These are phyloP conservation scores for Paratilapia polleni DNA, from an alignment of 2,113 vertebrate genomes.

Conservation along the genomic window DNA sequence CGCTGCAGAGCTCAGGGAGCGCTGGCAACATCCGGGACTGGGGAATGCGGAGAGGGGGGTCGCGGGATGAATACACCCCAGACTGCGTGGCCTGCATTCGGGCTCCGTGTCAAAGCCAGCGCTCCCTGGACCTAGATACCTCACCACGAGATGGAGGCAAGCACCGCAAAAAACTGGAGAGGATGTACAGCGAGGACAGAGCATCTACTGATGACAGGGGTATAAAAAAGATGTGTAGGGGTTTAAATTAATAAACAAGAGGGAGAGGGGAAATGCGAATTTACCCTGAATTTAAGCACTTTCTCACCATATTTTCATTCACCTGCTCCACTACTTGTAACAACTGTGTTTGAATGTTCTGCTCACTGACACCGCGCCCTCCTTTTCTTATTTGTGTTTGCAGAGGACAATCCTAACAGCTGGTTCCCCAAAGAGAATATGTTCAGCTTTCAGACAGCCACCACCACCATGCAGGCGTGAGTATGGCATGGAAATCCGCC, in stretches of 20 bases:
- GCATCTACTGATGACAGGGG: constrained; percentile 83
- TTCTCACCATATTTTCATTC: background rate
- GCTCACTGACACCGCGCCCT: background rate
- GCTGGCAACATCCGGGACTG: constrained; percentile 81
- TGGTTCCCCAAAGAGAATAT: constrained; percentile 99
- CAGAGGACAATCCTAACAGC: constrained; percentile 89
- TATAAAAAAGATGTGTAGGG: constrained; percentile 30
- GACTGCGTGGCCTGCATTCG: constrained; percentile 86
- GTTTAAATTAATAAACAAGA: background rate
- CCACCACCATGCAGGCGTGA: constrained; percentile 99
- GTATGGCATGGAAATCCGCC: constrained; percentile 69
- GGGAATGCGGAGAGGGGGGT: constrained; percentile 81
- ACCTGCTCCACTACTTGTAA: constrained; percentile 12
- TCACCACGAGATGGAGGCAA: constrained; percentile 78
- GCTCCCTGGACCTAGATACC: constrained; percentile 87
- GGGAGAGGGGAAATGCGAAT: background rate
- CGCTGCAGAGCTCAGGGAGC: constrained; percentile 81
- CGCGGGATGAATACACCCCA: constrained; percentile 85
- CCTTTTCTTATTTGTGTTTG: constrained; percentile 54
- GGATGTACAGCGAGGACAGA: constrained; percentile 93
- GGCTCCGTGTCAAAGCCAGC: constrained; percentile 83
- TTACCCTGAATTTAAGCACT: background rate
- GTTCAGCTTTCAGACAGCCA: constrained; percentile 96
- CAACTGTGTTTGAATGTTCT: background rate
- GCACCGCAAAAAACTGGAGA: constrained; percentile 90